Evolutionary conservation across 2,888 invertebrate species (phyloP).

Genomic region (Cosmopolites sordidus): DNA sequence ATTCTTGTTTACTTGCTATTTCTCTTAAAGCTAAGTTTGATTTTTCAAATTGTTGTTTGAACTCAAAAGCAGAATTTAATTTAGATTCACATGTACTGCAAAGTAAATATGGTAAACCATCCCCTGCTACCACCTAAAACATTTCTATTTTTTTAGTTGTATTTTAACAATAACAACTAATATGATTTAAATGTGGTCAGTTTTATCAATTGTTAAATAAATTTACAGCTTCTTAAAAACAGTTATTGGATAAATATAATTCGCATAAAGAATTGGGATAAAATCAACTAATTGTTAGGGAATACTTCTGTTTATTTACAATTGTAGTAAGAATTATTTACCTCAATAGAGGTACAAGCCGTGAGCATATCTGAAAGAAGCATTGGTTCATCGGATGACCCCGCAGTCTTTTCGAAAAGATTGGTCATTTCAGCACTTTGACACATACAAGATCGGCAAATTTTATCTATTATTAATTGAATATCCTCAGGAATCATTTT

Average conservation of each 20-base stretch:
- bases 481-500: constrained; percentile 39
- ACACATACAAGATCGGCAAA: constrained; percentile 48
- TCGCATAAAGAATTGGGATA: too few species aligned
- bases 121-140: constrained; percentile 40
- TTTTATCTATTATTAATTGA: constrained; percentile 42
- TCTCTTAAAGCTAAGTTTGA: constrained; percentile 43
- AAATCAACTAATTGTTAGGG: too few species aligned
- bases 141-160: too few species aligned
- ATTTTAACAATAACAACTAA: neutral
- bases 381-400: constrained; percentile 37
- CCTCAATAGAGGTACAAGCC: constrained; percentile 47
- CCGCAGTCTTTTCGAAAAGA: constrained; percentile 43
- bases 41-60: constrained; percentile 46
- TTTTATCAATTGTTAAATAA: neutral
- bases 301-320: too few species aligned
- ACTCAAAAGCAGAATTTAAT: constrained; percentile 44
- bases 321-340: constrained; percentile 29
- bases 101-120: constrained; percentile 44
- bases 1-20: constrained; percentile 29
- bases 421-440: constrained; percentile 43
- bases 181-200: neutral
- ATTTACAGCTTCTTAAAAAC: too few species aligned
- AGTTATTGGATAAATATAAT: too few species aligned
- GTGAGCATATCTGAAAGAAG: constrained; percentile 47
- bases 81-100: constrained; percentile 45